Evolutionary conservation across 2,888 invertebrate genomes (phyloP).

Genomic region (Agrotis segetum): DNA sequence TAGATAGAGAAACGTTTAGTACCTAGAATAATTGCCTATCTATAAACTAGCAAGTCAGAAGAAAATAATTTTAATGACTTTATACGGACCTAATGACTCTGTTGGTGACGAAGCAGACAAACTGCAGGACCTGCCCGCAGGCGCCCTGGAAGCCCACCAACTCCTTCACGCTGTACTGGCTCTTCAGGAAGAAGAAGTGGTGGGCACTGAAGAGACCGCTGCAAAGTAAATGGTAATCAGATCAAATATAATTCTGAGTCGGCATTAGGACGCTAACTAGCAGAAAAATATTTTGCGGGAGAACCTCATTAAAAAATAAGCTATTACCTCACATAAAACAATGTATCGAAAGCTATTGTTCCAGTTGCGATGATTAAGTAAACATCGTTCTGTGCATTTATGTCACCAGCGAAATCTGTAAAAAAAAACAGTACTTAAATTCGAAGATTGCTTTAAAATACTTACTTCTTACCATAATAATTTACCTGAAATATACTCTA

Average conservation of each 20-base stretch:
- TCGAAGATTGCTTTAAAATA: background rate
- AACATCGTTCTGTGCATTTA: slow-evolving; percentile 82
- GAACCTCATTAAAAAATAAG: too few relatives aligned
- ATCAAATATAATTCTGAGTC: background rate
- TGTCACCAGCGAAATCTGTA: slow-evolving; percentile 87
- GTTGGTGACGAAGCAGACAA: slow-evolving; percentile 88
- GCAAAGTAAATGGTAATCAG: background rate
- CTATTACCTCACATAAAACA: slow-evolving; percentile 92
- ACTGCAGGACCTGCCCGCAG: slow-evolving; percentile 88
- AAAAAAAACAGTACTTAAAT: slow-evolving; percentile 32
- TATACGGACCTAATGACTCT: slow-evolving; percentile 90
- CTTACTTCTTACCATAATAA: background rate
- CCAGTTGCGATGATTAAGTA: slow-evolving; percentile 90
- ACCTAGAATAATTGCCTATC: slow-evolving; percentile 15
- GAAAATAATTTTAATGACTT: background rate
- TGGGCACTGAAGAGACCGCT: slow-evolving; percentile 92
- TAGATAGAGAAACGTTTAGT: background rate
- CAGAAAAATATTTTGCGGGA: too few relatives aligned
- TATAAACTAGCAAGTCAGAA: background rate
- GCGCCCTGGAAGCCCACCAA: slow-evolving; percentile 83
- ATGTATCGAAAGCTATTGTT: slow-evolving; percentile 91
- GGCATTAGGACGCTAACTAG: background rate
- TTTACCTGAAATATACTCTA: slow-evolving; percentile 92
- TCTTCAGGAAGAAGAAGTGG: slow-evolving; percentile 91
- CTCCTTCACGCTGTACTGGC: slow-evolving; percentile 86